Base-by-base conservation (phyloP, 2,113 vertebrate species). In the Nestor notabilis region DNA sequence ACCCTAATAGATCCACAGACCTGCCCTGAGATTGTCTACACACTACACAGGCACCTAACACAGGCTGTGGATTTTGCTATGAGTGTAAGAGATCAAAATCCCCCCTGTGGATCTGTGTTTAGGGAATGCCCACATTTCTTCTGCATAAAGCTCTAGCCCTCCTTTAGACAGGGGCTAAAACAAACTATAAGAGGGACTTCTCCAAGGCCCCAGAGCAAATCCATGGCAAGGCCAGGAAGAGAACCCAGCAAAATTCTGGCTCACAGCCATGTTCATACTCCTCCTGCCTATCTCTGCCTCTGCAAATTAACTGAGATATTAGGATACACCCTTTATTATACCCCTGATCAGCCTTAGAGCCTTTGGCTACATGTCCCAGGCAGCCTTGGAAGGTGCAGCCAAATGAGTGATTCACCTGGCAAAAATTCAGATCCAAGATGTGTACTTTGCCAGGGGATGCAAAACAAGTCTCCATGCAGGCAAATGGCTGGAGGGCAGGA, bases 261-360 rank as follows among this genome's bases (percentile, higher is more conserved):
- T 80, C 27, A 41, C 64, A 74, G 44, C 31, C 66, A 78, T 8
- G 5, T 83, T 83, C 46, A 17, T 75, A 94, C 17, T 94, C 44
- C 80, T 95, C 61, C 58, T 86, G 77, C 88, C 77, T 81, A 85
- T 81, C n/a, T 87, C 64, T 89, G 71, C 83, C 69, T 81, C 94
- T 83, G 77, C 89, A 96, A 89, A 95, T 96, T 79, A 94, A 80
- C 61, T 65, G 21, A 94, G 78, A 81, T 91, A 90, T 46, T 85
- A 91, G 78, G 83, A 91, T 91, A 93, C 81, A 90, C 91, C 81
- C 92, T 93, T 90, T 91, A 89, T 93, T 93, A 93, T 93, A 76
- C 84, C 52, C 93, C 60, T 95, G 92, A 95, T 89, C 77, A 93
- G 83, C 25, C 77, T 91, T 49, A 68, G 33, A 86, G 94, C 74